Percentiles rank a stretch among this genome's conserved stretches.
These are phyloP conservation scores for Helicolenus hilgendorfi DNA, from an alignment of 2,797 vertebrate genomes.

Conservation along the genomic window DNA sequence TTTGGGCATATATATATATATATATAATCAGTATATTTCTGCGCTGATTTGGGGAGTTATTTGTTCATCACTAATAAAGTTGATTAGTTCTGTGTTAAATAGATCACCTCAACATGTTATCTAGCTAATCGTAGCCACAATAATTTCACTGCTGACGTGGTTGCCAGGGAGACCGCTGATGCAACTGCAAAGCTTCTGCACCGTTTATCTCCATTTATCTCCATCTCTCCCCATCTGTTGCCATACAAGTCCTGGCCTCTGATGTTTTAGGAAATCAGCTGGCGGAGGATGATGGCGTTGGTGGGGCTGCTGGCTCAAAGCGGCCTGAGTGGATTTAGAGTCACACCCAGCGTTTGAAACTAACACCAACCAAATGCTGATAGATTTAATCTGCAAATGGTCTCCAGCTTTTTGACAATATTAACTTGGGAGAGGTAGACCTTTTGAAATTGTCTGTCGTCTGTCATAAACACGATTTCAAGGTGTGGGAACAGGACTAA, in stretches of 20 bases:
- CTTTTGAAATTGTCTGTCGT: slow-evolving; percentile 30
- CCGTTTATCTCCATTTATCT: slow-evolving; percentile 20
- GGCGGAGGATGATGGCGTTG: slow-evolving; percentile 61
- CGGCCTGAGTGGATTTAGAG: slow-evolving; percentile 57
- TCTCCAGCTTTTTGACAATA: slow-evolving; percentile 36
- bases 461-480: slow-evolving; percentile 36
- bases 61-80: neutral
- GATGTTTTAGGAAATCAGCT: slow-evolving; percentile 62
- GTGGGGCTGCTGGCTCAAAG: slow-evolving; percentile 44
- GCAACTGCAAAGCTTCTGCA: slow-evolving; percentile 10
- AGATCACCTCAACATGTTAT: neutral
- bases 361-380: slow-evolving; percentile 70
- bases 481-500: neutral
- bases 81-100: neutral
- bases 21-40: too few species aligned
- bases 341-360: slow-evolving; percentile 71
- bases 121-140: neutral
- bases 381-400: slow-evolving; percentile 57
- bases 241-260: slow-evolving; percentile 50
- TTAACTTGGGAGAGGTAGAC: slow-evolving; percentile 31
- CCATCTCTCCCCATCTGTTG: slow-evolving; percentile 45
- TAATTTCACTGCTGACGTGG: neutral
- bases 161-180: slow-evolving; percentile 22
- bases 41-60: too few species aligned
- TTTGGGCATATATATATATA: too few species aligned